phyloP scores from a whole-genome alignment of 2,797 vertebrate species.

The Protonibea diacanthus region DNA sequence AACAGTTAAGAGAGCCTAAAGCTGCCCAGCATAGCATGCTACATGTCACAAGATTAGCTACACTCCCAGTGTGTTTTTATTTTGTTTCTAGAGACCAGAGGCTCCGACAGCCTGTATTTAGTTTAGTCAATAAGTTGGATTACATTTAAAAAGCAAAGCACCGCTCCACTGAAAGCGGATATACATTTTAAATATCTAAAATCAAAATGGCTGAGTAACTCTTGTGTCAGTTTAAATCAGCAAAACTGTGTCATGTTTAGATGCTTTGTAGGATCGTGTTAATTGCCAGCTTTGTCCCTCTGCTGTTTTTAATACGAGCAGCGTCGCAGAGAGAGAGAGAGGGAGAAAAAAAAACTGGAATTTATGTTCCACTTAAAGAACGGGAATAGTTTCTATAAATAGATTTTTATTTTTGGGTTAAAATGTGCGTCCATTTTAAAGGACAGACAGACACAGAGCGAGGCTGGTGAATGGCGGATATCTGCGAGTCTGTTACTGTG shows the following conservation, averaged over 20 bases:
- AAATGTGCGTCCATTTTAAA: constrained; percentile 81
- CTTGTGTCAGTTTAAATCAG: too few species aligned
- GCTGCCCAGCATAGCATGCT: constrained; percentile 70
- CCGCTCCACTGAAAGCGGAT: constrained; percentile 3
- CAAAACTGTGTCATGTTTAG: background rate
- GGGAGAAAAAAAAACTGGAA: constrained; percentile 27
- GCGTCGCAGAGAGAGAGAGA: constrained; percentile 9
- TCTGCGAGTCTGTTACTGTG: constrained; percentile 70
- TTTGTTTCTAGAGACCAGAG: constrained; percentile 75
- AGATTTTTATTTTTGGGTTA: constrained; percentile 80
- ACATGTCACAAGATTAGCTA: constrained; percentile 77
- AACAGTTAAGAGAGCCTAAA: constrained; percentile 67
- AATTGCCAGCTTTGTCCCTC: constrained; percentile 17
- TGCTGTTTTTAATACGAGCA: constrained; percentile 29
- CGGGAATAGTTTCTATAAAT: constrained; percentile 72
- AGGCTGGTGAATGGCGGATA: constrained; percentile 77
- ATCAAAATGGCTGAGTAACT: constrained; percentile 2
- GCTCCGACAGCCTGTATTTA: constrained; percentile 59
- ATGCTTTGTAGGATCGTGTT: constrained; percentile 18
- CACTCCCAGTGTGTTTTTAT: constrained; percentile 70
- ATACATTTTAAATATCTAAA: constrained; percentile 7
- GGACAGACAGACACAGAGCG: constrained; percentile 65
- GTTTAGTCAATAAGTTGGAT: constrained; percentile 52
- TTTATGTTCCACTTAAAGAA: constrained; percentile 71
- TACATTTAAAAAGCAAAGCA: constrained; percentile 42